phyloP scores from a whole-genome alignment of 2,888 invertebrate species.

The Mongoloraphidia duomilia region DNA sequence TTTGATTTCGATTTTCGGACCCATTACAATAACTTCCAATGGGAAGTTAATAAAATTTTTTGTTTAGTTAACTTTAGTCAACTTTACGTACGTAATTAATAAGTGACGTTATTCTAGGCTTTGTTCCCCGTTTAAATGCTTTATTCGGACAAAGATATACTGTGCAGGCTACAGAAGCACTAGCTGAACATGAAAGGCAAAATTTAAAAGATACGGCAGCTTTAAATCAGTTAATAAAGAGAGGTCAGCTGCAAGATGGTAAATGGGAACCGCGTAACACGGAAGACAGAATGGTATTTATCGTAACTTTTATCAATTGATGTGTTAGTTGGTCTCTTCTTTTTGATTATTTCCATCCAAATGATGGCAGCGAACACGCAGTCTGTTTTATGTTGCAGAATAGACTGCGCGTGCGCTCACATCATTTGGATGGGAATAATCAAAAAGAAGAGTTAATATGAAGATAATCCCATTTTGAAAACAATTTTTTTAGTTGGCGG shows the following conservation, averaged over 20 bases:
- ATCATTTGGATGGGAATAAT: conserved; percentile 25
- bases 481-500: conserved; percentile 38
- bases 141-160: conserved; percentile 57
- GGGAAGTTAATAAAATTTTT: too few relatives aligned
- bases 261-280: conserved; percentile 45
- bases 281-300: conserved; percentile 44
- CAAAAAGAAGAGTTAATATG: conserved; percentile 1
- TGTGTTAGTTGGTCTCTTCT: conserved; percentile 14
- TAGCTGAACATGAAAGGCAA: conserved; percentile 53
- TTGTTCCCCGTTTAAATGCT: conserved; percentile 48
- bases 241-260: conserved; percentile 45
- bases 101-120: conserved; percentile 31
- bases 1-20: too few relatives aligned
- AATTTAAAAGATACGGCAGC: conserved; percentile 44
- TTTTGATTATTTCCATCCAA: too few relatives aligned
- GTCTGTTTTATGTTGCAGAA: too few relatives aligned
- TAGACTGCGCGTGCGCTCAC: conserved; percentile 14
- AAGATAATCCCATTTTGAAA: not conserved
- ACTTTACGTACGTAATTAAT: conserved; percentile 3
- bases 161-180: conserved; percentile 54
- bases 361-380: too few relatives aligned
- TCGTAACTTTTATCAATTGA: conserved; percentile 6
- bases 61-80: not conserved
- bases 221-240: conserved; percentile 40
- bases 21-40: too few relatives aligned